Base-by-base conservation (phyloP, 1,140 invertebrate species). In the Drosophila ironensis region DNA sequence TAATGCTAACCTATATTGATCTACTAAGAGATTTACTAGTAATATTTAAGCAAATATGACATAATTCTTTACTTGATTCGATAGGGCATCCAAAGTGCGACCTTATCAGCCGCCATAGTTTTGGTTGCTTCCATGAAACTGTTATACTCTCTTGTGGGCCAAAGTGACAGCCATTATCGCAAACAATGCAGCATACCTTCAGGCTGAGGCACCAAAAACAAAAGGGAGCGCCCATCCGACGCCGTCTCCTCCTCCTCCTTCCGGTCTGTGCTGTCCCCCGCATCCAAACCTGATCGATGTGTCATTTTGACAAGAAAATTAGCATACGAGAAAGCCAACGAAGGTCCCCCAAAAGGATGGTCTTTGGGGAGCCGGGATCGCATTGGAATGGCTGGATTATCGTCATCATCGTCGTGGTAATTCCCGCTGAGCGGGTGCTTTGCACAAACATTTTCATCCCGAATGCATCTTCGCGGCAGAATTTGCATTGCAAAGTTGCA, bases 281-380 rank as follows among this genome's bases (percentile, higher is more conserved):
- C 14, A n/a, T 25, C 40, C 12, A 40, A 33, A 40, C n/a, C 33
- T 47, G 63, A 86, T 86, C 70, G 70, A 84, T 84, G 80, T 72
- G 68, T 61, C 68, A 61, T 72, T 78, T 74, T 75, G 74, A 78
- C 71, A 71, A 59, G 50, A 59, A 74, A 86, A 84, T 84, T 84
- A 86, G 70, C 81, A 84, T 84, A 72, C 40, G 44, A 63, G 38
- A 48, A 33, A 33, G 28, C 44, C 24, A 46, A 50, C 30, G 19
- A 33, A 20, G 17, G 30, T 41, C 17, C 17, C 17, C 38, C n/a
- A 4, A 16, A 12, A 48, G 19, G 25, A 63, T 41, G 56, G 69
- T 82, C 77, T 66, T 40, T 20, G 17, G 28, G 27, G 56, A 47
- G 41, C 24, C 6, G 41, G 41, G 44, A 9, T 48, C 12, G 19